These are phyloP conservation scores for Mastigias papua DNA, from an alignment of 30 jellyfish, hydroid and myxozoan species.

Conservation along the genomic window DNA sequence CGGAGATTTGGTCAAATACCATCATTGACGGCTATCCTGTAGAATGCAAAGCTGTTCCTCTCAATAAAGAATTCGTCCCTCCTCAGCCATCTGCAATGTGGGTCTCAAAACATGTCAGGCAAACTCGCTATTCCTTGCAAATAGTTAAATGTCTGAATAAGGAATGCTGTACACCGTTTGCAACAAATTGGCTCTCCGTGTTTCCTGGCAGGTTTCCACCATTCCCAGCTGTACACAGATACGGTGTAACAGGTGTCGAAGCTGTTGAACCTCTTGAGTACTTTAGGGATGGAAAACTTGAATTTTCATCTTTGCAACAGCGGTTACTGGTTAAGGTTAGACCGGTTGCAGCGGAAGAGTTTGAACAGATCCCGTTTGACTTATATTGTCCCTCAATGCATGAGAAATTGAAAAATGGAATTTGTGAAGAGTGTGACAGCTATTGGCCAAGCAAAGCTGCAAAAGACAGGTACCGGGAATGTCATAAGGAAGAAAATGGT, in stretches of 20 bases:
- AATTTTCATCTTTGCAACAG: too few species aligned
- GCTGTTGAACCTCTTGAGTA: too few species aligned
- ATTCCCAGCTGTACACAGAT: constrained; percentile 21
- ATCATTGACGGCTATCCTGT: background rate
- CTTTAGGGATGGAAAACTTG: too few species aligned
- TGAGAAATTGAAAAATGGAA: background rate
- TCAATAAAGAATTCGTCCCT: background rate
- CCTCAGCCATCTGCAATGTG: background rate
- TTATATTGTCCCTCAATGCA: background rate
- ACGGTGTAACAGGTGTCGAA: too few species aligned
- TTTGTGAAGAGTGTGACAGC: background rate
- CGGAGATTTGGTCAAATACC: background rate
- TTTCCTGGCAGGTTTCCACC: constrained; percentile 25
- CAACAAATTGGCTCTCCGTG: constrained; percentile 17
- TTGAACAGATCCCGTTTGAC: background rate
- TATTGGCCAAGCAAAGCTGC: background rate
- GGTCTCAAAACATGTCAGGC: constrained; percentile 48
- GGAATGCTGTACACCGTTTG: constrained; percentile 17
- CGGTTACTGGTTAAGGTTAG: background rate
- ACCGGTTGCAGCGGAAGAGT: background rate
- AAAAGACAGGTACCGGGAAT: background rate
- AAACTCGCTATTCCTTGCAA: constrained; percentile 44
- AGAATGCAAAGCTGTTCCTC: background rate
- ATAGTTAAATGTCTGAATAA: constrained; percentile 28
- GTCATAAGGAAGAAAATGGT: background rate